Conservation (phyloP, 2,888 invertebrate genomes). For the Toxonevra muliebris region DNA sequence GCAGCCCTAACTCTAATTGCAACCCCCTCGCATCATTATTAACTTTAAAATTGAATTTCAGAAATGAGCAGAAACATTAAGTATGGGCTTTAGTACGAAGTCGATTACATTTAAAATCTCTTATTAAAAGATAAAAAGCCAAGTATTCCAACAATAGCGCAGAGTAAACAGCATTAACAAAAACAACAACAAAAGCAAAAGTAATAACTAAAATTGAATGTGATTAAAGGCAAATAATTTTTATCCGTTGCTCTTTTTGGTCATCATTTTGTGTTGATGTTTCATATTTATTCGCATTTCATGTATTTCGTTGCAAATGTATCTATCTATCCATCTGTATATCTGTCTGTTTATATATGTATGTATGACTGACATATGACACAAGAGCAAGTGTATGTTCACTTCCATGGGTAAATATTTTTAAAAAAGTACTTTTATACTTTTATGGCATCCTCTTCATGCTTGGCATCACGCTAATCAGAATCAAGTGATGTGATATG, state of each 20-base stretch:
- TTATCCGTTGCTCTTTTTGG: slow-evolving; percentile 32
- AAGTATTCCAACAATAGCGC: slow-evolving; percentile 17
- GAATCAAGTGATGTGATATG: slow-evolving; percentile 57
- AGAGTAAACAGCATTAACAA: not conserved
- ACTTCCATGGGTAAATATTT: not conserved
- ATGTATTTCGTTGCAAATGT: not conserved
- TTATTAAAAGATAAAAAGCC: slow-evolving; percentile 33
- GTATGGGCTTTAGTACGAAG: slow-evolving; percentile 7
- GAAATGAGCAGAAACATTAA: too few relatives aligned
- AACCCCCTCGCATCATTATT: too few relatives aligned
- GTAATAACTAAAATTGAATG: not conserved
- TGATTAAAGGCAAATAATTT: slow-evolving; percentile 31
- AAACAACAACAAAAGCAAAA: not conserved
- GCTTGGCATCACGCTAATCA: slow-evolving; percentile 63
- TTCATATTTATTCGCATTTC: slow-evolving; percentile 7
- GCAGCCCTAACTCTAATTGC: too few relatives aligned
- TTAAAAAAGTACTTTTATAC: not conserved
- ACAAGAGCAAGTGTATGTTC: slow-evolving; percentile 28
- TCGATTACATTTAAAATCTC: slow-evolving; percentile 29
- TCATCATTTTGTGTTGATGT: slow-evolving; percentile 17
- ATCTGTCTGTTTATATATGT: slow-evolving; percentile 4
- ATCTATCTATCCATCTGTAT: slow-evolving; percentile 3
- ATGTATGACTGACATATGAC: slow-evolving; percentile 42
- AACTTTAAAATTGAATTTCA: too few relatives aligned
- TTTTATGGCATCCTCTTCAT: slow-evolving; percentile 40